These are phyloP conservation scores for Cartodere bifasciata DNA, from an alignment of 2,888 invertebrate species.

Conservation along the genomic window DNA sequence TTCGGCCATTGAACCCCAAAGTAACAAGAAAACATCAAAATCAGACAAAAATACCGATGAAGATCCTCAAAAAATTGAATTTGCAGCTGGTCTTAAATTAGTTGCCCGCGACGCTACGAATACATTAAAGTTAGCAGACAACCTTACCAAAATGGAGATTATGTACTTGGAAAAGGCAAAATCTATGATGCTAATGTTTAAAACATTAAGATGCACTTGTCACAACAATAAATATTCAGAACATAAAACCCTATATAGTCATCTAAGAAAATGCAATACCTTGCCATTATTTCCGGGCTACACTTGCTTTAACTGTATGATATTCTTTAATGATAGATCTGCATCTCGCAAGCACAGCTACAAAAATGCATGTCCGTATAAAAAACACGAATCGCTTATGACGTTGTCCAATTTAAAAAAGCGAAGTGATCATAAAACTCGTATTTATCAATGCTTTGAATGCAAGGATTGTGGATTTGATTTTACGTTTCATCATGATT, in stretches of 20 bases:
- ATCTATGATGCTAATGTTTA: constrained; percentile 29
- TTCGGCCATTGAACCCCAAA: constrained; percentile 9
- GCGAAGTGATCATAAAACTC: constrained; percentile 26
- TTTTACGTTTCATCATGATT: constrained; percentile 30
- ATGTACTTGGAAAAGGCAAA: constrained; percentile 31
- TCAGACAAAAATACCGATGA: constrained; percentile 6
- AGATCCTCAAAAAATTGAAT: constrained; percentile 26
- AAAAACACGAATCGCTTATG: constrained; percentile 23
- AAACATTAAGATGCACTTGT: constrained; percentile 27
- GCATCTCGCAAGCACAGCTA: constrained; percentile 26
- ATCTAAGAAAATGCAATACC: constrained; percentile 27
- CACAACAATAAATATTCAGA: constrained; percentile 27
- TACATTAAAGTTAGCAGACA: constrained; percentile 21
- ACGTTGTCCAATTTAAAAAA: constrained; percentile 26
- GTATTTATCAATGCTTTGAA: constrained; percentile 31
- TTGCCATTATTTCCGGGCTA: constrained; percentile 48
- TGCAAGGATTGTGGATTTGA: constrained; percentile 29
- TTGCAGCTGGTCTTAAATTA: constrained; percentile 29
- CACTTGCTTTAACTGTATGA: constrained; percentile 49
- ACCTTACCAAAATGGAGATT: constrained; percentile 28
- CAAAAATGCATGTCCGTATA: constrained; percentile 23
- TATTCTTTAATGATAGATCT: constrained; percentile 38
- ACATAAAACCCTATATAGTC: constrained; percentile 26
- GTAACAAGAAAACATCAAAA: constrained; percentile 1
- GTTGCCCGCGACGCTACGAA: constrained; percentile 24